Evolutionary conservation across 1,140 invertebrate species (phyloP).

Genomic region (Pseudomyrmex gracilis): DNA sequence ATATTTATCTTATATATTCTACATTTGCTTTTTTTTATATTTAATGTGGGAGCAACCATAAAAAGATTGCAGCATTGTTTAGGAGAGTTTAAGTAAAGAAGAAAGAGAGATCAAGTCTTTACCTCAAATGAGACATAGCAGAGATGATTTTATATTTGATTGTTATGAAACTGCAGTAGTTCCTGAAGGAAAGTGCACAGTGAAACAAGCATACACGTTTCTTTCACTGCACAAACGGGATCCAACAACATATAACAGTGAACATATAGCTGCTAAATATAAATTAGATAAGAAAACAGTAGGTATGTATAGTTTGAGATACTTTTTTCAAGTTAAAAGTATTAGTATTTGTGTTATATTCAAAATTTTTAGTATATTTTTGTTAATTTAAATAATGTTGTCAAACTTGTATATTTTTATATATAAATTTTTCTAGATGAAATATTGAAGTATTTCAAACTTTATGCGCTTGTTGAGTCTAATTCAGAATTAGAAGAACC

Average conservation of each 20-base stretch:
- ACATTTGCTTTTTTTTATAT: conserved; percentile 33
- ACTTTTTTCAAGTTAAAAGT: conserved; percentile 11
- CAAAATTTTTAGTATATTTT: background rate
- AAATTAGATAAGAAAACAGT: conserved; percentile 88
- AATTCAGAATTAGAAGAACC: background rate
- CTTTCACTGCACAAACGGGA: conserved; percentile 88
- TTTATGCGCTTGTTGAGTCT: background rate
- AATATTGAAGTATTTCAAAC: conserved; percentile 52
- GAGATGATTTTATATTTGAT: conserved; percentile 78
- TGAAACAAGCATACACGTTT: conserved; percentile 85
- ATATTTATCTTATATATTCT: conserved; percentile 65
- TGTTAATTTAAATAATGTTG: background rate
- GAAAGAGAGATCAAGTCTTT: conserved; percentile 74
- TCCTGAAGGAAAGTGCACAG: conserved; percentile 79
- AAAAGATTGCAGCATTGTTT: conserved; percentile 17
- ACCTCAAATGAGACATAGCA: conserved; percentile 81
- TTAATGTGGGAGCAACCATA: background rate
- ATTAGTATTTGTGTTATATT: background rate
- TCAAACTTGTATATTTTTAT: background rate
- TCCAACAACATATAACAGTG: conserved; percentile 85
- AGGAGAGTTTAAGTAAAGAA: conserved; percentile 64
- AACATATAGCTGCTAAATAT: conserved; percentile 88
- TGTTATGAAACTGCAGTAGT: conserved; percentile 72
- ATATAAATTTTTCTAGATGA: conserved; percentile 51
- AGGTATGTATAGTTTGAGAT: conserved; percentile 81